These are phyloP conservation scores for Thalpophila matura DNA, from an alignment of 2,888 invertebrate species.

Conservation along the genomic window DNA sequence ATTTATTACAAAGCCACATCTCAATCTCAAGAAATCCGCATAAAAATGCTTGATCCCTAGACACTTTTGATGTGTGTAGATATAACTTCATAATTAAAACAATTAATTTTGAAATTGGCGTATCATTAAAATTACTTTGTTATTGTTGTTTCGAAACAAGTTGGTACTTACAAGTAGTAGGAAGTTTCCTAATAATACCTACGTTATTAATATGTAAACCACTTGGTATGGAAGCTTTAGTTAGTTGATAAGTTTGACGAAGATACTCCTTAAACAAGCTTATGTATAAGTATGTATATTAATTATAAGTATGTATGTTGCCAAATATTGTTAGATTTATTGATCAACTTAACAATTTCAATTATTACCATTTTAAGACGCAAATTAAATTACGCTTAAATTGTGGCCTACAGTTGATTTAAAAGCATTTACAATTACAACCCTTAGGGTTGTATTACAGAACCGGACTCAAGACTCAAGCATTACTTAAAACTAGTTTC, in stretches of 20 bases:
- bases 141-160: constrained; percentile 14
- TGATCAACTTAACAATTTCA: too few relatives aligned
- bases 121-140: constrained; percentile 12
- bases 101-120: constrained; percentile 12
- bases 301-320: constrained; percentile 17
- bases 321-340: constrained; percentile 6
- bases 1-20: too few relatives aligned
- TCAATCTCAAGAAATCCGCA: too few relatives aligned
- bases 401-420: neutral
- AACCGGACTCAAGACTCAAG: neutral
- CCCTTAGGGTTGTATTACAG: too few relatives aligned
- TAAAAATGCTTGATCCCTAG: too few relatives aligned
- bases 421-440: neutral
- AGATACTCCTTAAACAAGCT: constrained; percentile 30
- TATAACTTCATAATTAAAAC: constrained; percentile 28
- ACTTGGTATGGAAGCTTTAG: constrained; percentile 10
- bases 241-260: constrained; percentile 53
- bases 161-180: constrained; percentile 37
- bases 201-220: constrained; percentile 51
- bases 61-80: too few relatives aligned
- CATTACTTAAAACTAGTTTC: too few relatives aligned
- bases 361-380: too few relatives aligned
- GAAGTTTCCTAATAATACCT: constrained; percentile 46
- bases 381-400: too few relatives aligned
- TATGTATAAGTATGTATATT: constrained; percentile 11